Evolutionary conservation across 2,888 invertebrate species (phyloP).

Genomic region (Mesorhabditis spiculigera): DNA sequence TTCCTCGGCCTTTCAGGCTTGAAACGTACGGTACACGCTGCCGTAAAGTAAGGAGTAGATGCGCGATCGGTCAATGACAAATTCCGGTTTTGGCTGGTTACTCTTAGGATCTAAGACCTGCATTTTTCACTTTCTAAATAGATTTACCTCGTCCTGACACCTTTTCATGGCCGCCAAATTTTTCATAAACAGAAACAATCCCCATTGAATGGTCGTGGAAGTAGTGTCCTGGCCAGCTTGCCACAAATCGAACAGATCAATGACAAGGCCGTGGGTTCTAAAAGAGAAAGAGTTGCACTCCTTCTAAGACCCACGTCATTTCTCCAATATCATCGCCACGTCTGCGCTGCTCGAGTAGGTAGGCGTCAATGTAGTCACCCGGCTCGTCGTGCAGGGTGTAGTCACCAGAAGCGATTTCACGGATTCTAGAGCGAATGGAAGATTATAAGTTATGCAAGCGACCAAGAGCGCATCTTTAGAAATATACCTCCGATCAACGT

Average conservation of each 20-base stretch:
- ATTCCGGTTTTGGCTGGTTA: not conserved
- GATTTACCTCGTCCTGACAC: not conserved
- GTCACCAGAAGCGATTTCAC: not conserved
- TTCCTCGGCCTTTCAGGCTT: no score
- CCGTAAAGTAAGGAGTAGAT: constrained; percentile 10
- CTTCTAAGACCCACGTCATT: not conserved
- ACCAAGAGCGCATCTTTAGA: not conserved
- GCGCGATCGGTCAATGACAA: constrained; percentile 7
- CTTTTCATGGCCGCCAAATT: constrained; percentile 5
- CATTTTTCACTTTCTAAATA: not conserved
- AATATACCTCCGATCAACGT: not conserved
- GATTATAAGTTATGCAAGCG: not conserved
- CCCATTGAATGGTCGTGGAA: constrained; percentile 11
- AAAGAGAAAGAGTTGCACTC: not conserved
- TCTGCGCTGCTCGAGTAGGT: not conserved
- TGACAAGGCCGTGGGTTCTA: not conserved
- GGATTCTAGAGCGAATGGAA: not conserved
- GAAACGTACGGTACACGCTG: not conserved
- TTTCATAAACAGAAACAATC: constrained; percentile 14
- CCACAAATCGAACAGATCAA: constrained; percentile 13
- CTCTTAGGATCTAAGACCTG: constrained; percentile 5
- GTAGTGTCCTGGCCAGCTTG: constrained; percentile 17
- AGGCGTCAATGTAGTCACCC: not conserved
- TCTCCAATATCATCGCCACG: not conserved
- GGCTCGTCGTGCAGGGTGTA: not conserved